These are phyloP conservation scores for Prietella phreatophila DNA, from an alignment of 2,113 vertebrate genomes.

Conservation along the genomic window DNA sequence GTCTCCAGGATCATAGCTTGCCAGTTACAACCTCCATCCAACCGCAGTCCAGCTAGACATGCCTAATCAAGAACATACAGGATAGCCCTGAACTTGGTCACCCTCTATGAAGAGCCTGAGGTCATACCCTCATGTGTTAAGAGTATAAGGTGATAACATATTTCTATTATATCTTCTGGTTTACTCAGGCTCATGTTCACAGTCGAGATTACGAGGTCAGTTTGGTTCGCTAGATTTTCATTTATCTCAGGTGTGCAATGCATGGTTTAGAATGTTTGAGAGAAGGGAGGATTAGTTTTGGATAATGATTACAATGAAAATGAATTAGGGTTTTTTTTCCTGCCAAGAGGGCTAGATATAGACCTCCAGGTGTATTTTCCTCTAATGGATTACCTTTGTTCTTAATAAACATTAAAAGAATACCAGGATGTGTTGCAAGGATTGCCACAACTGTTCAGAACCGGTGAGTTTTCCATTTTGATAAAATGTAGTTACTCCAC, in stretches of 20 bases:
- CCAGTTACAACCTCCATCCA: constrained; percentile 13
- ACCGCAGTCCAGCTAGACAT: constrained; percentile 28
- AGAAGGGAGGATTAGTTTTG: not conserved
- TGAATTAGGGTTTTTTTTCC: not conserved
- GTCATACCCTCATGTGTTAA: constrained; percentile 32
- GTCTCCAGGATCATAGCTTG: constrained; percentile 50
- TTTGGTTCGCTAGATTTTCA: constrained; percentile 14
- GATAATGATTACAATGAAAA: constrained; percentile 17
- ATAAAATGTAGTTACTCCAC: not conserved
- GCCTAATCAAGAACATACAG: constrained; percentile 52
- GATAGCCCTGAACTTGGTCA: constrained; percentile 43
- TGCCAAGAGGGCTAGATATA: not conserved
- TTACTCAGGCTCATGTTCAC: constrained; percentile 24
- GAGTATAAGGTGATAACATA: constrained; percentile 32
- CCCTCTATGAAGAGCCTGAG: constrained; percentile 25
- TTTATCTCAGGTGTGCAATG: constrained; percentile 6
- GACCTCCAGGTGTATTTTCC: not conserved
- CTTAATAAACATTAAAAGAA: not conserved
- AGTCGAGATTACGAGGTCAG: not conserved
- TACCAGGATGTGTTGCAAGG: not conserved
- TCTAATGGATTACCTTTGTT: not conserved
- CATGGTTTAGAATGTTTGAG: not conserved
- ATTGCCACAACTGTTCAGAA: not conserved
- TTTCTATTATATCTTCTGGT: not conserved
- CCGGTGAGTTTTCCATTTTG: not conserved